Evolutionary conservation across 2,888 invertebrate species (phyloP).

Genomic region (Thereva nobilitata): DNA sequence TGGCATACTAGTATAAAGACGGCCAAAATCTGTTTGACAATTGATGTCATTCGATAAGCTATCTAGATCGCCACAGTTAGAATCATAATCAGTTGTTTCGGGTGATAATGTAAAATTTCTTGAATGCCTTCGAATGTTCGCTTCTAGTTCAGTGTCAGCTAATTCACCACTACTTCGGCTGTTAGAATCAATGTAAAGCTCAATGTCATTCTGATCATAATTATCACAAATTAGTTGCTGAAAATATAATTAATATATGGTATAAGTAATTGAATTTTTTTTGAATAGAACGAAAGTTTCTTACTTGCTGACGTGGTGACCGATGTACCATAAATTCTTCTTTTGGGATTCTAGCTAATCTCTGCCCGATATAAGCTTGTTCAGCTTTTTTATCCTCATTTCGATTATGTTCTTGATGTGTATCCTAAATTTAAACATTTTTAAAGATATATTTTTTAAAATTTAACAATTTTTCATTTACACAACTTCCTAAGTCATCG

Average conservation of each 20-base stretch:
- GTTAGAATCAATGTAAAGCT: slow-evolving; percentile 57
- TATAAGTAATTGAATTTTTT: slow-evolving; percentile 36
- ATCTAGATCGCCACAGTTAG: slow-evolving; percentile 83
- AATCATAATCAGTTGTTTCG: slow-evolving; percentile 92
- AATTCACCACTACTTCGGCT: slow-evolving; percentile 57
- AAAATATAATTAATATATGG: slow-evolving; percentile 26
- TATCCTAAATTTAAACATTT: slow-evolving; percentile 46
- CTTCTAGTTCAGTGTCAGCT: slow-evolving; percentile 51
- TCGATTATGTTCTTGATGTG: slow-evolving; percentile 47
- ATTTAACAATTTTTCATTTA: slow-evolving; percentile 39
- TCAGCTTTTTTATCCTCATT: slow-evolving; percentile 52
- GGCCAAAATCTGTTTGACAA: slow-evolving; percentile 63
- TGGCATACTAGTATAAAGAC: slow-evolving; percentile 81
- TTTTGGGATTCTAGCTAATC: slow-evolving; percentile 57
- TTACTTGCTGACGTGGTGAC: slow-evolving; percentile 53
- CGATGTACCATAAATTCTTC: slow-evolving; percentile 55
- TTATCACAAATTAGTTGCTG: slow-evolving; percentile 46
- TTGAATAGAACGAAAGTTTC: slow-evolving; percentile 18
- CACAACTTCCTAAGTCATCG: slow-evolving; percentile 55
- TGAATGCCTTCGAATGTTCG: slow-evolving; percentile 61
- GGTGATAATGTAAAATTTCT: slow-evolving; percentile 89
- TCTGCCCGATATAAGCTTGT: slow-evolving; percentile 57
- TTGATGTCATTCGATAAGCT: slow-evolving; percentile 62
- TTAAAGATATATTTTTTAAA: not conserved
- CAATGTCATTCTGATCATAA: slow-evolving; percentile 56